phyloP scores from a whole-genome alignment of 1,140 invertebrate species.

The Diuraphis noxia region DNA sequence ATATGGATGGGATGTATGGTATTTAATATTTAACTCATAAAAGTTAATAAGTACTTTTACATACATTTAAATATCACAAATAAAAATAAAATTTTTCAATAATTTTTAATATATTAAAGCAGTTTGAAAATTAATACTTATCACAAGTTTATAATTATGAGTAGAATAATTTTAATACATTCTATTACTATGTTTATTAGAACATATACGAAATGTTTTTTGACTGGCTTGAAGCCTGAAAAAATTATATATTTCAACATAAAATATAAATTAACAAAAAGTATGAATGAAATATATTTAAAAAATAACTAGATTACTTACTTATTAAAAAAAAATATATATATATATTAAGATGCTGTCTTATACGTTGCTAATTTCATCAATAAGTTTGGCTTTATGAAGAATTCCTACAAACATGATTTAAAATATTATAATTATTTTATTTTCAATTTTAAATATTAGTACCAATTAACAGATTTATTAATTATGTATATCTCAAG shows the following conservation, averaged over 20 bases:
- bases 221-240: neutral
- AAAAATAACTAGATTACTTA: neutral
- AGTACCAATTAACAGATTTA: neutral
- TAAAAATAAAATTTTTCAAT: neutral
- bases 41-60: too few species aligned
- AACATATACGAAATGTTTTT: neutral
- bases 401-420: constrained; percentile 17
- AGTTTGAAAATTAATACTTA: too few species aligned
- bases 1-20: too few species aligned
- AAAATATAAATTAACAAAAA: neutral
- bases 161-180: neutral
- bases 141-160: neutral
- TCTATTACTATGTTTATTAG: neutral
- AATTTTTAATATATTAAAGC: neutral
- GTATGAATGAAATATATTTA: neutral
- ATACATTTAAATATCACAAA: neutral
- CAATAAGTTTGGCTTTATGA: constrained; percentile 21
- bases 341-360: neutral
- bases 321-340: neutral
- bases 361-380: neutral
- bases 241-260: neutral
- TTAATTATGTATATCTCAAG: neutral
- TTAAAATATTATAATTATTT: too few species aligned
- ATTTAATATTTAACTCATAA: neutral
- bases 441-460: neutral